These are phyloP conservation scores for Muscicapa adusta DNA, from an alignment of 2,113 vertebrate genomes.

Conservation along the genomic window DNA sequence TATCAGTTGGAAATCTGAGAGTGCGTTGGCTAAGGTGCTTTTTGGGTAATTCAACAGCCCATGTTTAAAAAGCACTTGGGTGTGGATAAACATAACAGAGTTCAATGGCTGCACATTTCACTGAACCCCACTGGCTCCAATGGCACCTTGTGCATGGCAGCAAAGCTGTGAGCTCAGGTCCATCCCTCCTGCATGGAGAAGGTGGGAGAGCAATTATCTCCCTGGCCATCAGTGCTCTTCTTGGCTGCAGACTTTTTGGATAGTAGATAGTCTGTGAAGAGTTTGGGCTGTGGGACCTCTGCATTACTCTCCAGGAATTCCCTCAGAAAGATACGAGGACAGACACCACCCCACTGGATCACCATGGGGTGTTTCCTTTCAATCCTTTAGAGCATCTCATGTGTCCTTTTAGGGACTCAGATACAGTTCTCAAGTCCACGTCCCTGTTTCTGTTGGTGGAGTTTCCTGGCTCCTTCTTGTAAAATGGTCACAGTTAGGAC, in stretches of 20 bases:
- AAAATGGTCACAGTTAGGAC: not conserved
- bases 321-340: accelerated
- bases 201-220: not conserved
- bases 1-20: not conserved
- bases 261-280: not conserved
- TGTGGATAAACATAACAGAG: not conserved
- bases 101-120: not conserved
- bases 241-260: not conserved
- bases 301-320: not conserved
- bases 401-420: not conserved
- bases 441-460: not conserved
- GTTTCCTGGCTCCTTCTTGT: not conserved
- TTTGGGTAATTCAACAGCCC: not conserved
- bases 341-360: not conserved
- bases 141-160: accelerated
- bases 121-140: not conserved
- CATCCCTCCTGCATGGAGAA: not conserved
- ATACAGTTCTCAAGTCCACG: not conserved
- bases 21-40: not conserved
- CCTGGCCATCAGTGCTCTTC: not conserved
- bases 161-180: not conserved
- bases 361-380: not conserved
- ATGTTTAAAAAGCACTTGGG: not conserved
- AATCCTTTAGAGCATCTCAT: not conserved
- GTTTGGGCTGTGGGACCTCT: not conserved